Conservation (phyloP, 2,797 vertebrate genomes). For the Dromococcyx pavoninus region DNA sequence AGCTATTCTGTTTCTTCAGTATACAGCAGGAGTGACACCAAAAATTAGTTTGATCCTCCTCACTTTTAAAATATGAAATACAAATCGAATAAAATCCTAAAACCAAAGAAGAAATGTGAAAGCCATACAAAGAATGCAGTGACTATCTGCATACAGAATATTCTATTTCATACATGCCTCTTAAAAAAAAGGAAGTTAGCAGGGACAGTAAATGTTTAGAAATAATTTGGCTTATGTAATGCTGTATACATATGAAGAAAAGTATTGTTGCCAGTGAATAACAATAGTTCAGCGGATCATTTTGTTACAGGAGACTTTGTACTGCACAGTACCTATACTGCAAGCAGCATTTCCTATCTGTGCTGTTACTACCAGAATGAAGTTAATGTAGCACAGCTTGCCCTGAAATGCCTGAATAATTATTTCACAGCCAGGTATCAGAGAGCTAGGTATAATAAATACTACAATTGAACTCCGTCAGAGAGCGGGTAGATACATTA, state of each 20-base stretch:
- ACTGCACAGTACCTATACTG: neutral
- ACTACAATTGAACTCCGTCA: conserved; percentile 21
- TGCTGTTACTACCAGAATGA: neutral
- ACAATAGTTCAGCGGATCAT: neutral
- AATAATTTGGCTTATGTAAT: neutral
- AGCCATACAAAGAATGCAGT: neutral
- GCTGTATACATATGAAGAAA: neutral
- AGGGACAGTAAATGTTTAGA: neutral
- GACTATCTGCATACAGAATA: neutral
- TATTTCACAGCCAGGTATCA: conserved; percentile 44
- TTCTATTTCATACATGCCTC: neutral
- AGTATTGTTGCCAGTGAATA: neutral
- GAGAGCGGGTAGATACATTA: conserved; percentile 51
- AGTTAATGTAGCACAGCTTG: conserved; percentile 34
- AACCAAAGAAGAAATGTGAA: neutral
- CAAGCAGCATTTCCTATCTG: neutral
- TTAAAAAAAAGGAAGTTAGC: neutral
- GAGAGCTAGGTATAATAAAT: conserved; percentile 49
- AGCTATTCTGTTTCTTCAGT: neutral
- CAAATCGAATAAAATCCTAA: neutral
- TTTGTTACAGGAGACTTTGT: neutral
- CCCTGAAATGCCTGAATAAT: conserved; percentile 54
- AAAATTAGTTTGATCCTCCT: neutral
- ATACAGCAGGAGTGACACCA: neutral
- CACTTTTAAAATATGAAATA: neutral